Evolutionary conservation across 2,113 vertebrate species (phyloP).

Genomic region (Trematomus loennbergii): DNA sequence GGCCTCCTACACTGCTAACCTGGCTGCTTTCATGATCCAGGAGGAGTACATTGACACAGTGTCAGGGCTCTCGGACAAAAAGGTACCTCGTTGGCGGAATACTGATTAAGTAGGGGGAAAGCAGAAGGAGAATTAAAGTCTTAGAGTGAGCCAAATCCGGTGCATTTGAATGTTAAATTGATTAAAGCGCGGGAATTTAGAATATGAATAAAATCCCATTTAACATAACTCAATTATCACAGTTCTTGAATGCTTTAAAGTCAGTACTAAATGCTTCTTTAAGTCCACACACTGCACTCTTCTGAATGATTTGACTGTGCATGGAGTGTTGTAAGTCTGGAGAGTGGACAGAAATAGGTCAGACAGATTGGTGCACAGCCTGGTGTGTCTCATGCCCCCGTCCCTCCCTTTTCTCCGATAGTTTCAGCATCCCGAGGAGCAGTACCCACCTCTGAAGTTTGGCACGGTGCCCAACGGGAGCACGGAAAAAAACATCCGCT

Average conservation of each 20-base stretch:
- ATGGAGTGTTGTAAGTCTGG: slow-evolving; percentile 61
- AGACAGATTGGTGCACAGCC: slow-evolving; percentile 79
- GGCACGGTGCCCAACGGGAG: slow-evolving; percentile 95
- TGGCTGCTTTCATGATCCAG: slow-evolving; percentile 98
- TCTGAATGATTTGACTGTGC: slow-evolving; percentile 58
- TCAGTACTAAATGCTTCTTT: slow-evolving; percentile 52
- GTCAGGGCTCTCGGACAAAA: slow-evolving; percentile 94
- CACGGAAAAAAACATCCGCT: slow-evolving; percentile 95
- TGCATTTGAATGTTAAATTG: slow-evolving; percentile 68
- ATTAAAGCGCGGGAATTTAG: slow-evolving; percentile 68
- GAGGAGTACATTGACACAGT: slow-evolving; percentile 96
- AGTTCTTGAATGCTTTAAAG: slow-evolving; percentile 51
- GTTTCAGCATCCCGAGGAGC: slow-evolving; percentile 94
- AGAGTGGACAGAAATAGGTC: slow-evolving; percentile 78
- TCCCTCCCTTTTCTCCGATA: slow-evolving; percentile 69
- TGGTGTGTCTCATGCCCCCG: slow-evolving; percentile 69
- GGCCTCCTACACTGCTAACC: slow-evolving; percentile 96
- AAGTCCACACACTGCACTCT: slow-evolving; percentile 50
- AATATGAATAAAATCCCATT: slow-evolving; percentile 68
- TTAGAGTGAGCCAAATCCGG: slow-evolving; percentile 62
- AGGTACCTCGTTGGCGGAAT: slow-evolving; percentile 81
- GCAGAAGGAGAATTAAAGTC: slow-evolving; percentile 63
- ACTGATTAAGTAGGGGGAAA: slow-evolving; percentile 55
- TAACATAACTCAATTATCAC: slow-evolving; percentile 59
- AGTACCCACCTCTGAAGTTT: slow-evolving; percentile 94